These are phyloP conservation scores for Thymelicus lineola DNA, from an alignment of 2,888 invertebrate species.

Conservation along the genomic window DNA sequence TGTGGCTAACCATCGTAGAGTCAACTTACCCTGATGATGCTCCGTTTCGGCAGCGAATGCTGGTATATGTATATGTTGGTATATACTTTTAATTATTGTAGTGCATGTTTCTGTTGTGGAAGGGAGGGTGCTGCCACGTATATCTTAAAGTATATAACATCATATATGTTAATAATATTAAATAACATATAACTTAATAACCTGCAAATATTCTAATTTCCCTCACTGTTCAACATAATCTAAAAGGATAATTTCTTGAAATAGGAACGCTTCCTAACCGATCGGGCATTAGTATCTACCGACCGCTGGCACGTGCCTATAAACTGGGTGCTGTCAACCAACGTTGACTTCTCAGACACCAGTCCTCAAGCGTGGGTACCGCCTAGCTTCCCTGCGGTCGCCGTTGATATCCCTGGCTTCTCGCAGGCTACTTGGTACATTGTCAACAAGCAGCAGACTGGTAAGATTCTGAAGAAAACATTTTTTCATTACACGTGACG, in stretches of 20 bases:
- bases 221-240: no score
- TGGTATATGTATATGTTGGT: no score
- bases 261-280: conserved; percentile 71
- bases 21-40: no score
- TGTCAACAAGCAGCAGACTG: conserved; percentile 87
- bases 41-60: no score
- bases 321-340: conserved; percentile 76
- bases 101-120: no score
- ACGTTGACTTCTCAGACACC: conserved; percentile 76
- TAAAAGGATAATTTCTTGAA: neutral
- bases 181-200: no score
- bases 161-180: no score
- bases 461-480: conserved; percentile 54
- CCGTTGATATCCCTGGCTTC: conserved; percentile 60
- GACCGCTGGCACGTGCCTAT: conserved; percentile 84
- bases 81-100: no score
- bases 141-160: no score
- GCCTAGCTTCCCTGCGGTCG: conserved; percentile 50
- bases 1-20: no score
- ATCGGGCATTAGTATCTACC: conserved; percentile 53
- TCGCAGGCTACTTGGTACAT: conserved; percentile 83
- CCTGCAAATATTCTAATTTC: no score
- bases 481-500: neutral
- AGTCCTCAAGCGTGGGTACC: conserved; percentile 79
- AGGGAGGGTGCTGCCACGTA: no score